Evolutionary conservation across 2,113 vertebrate genomes (phyloP).

Genomic region (Gorilla gorilla): DNA sequence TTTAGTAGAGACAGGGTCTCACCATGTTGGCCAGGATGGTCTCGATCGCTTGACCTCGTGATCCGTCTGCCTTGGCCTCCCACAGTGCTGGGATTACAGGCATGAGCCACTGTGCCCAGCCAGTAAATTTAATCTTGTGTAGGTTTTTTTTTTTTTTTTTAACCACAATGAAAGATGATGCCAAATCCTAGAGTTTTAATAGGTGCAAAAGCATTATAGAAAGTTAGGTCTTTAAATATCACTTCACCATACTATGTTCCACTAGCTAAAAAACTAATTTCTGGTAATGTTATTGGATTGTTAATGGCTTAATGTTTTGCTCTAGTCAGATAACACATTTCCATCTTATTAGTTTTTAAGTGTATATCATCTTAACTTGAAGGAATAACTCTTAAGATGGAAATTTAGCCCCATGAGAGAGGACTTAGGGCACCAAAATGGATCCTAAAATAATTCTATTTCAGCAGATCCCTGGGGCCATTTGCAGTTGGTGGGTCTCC

Average conservation of each 20-base stretch:
- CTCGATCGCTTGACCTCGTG: no score
- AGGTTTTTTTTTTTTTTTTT: neutral
- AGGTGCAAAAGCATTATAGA: neutral
- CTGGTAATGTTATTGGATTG: neutral
- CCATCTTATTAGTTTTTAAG: neutral
- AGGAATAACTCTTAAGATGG: neutral
- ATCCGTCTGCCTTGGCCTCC: no score
- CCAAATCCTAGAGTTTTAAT: neutral
- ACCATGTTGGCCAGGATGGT: no score
- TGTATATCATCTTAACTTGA: neutral
- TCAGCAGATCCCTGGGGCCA: neutral
- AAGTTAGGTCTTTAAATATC: neutral
- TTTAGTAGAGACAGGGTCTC: no score
- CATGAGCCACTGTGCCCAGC: fast-evolving
- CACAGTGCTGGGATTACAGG: no score
- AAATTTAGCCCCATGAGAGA: neutral
- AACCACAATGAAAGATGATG: neutral
- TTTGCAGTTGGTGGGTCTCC: neutral
- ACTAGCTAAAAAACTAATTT: neutral
- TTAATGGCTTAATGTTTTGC: neutral
- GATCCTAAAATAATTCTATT: neutral
- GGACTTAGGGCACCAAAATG: neutral
- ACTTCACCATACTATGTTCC: neutral
- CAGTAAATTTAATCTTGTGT: neutral
- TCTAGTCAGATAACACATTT: neutral